phyloP scores from a whole-genome alignment of 1,140 invertebrate species.

The Aricia agestis region DNA sequence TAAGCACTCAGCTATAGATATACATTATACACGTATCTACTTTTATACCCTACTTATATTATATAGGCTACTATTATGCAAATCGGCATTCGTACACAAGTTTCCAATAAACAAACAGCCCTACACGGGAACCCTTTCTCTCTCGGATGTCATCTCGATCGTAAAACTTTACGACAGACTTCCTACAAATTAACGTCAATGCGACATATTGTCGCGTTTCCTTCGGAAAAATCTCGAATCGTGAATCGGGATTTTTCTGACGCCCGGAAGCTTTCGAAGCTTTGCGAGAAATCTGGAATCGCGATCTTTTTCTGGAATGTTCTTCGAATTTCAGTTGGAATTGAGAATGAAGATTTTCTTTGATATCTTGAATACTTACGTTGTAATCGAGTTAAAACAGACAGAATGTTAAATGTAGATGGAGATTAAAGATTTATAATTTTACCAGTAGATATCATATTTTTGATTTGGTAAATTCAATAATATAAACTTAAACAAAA shows the following conservation, averaged over 20 bases:
- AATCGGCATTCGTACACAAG: slow-evolving; percentile 22
- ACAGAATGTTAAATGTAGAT: too few species aligned
- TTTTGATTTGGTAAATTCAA: too few species aligned
- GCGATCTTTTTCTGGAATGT: background rate
- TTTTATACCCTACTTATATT: too few species aligned
- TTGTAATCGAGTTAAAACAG: too few species aligned
- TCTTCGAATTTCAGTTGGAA: too few species aligned
- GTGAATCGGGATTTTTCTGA: background rate
- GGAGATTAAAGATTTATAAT: too few species aligned
- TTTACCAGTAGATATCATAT: too few species aligned
- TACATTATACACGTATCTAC: too few species aligned
- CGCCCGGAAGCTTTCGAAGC: background rate
- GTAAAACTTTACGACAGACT: slow-evolving; percentile 50
- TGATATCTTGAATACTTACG: too few species aligned
- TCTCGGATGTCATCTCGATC: slow-evolving; percentile 42
- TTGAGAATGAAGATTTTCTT: too few species aligned
- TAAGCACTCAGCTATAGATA: too few species aligned
- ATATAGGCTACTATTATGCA: slow-evolving; percentile 5
- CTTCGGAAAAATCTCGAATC: background rate
- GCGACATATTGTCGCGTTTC: slow-evolving; percentile 30
- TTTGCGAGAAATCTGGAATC: background rate
- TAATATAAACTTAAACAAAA: too few species aligned
- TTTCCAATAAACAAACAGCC: slow-evolving; percentile 16
- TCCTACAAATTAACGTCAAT: slow-evolving; percentile 46
- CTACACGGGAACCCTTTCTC: slow-evolving; percentile 31